Percentiles rank a stretch among this genome's conserved stretches.
Conservation (phyloP, 1,140 invertebrate genomes). For the Atta texana region DNA sequence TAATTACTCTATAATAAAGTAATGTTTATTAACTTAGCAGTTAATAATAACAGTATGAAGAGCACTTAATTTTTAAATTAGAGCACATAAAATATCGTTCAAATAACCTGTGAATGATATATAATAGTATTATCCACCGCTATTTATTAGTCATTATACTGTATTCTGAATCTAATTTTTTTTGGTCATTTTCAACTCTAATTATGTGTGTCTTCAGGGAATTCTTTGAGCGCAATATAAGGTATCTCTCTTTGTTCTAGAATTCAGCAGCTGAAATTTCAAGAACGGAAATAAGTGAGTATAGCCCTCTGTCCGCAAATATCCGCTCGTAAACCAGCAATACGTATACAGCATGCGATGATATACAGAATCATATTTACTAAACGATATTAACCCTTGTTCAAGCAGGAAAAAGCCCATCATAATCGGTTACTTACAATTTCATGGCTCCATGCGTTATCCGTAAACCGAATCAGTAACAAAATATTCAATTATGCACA, state of each 20-base stretch:
- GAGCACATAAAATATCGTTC: no score
- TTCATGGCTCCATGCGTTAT: neutral
- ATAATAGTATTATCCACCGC: no score
- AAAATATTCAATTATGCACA: neutral
- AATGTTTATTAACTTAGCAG: no score
- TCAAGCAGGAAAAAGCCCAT: slow-evolving; percentile 15
- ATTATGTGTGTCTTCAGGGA: neutral
- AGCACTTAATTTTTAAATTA: no score
- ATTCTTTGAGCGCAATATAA: neutral
- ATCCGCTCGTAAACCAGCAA: neutral
- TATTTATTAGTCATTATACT: no score
- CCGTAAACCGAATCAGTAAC: neutral
- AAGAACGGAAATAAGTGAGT: slow-evolving; percentile 34
- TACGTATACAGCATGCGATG: neutral
- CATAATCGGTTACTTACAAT: neutral
- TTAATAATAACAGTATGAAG: no score
- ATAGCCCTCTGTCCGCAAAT: slow-evolving; percentile 12
- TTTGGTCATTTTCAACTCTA: no score
- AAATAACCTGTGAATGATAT: no score
- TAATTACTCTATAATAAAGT: no score
- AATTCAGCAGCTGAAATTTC: neutral
- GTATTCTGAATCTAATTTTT: no score
- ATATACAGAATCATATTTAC: slow-evolving; percentile 13
- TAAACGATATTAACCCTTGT: slow-evolving; percentile 11
- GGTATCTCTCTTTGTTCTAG: neutral